Percentiles rank a stretch among this genome's conserved stretches.
Evolutionary conservation across 1,140 invertebrate species (phyloP).

Genomic region (Drosophila tsacasi): DNA sequence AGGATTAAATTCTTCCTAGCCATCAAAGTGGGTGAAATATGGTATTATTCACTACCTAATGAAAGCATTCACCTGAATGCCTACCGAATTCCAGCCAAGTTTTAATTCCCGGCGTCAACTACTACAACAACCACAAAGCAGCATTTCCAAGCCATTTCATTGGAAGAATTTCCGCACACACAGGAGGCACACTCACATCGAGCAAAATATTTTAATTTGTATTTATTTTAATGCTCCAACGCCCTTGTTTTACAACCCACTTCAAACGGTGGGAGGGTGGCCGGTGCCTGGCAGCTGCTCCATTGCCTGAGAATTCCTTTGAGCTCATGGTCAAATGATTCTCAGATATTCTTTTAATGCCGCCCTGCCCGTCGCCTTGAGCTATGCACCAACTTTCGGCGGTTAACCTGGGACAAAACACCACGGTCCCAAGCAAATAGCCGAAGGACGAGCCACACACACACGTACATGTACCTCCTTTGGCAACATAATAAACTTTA

Average conservation of each 20-base stretch:
- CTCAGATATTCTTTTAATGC: conserved; percentile 76
- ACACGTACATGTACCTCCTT: conserved; percentile 13
- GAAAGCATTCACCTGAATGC: conserved; percentile 37
- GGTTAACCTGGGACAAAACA: conserved; percentile 65
- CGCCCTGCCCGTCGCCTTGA: conserved; percentile 48
- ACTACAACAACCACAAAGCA: conserved; percentile 45
- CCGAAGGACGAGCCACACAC: conserved; percentile 19
- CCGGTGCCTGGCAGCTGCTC: conserved; percentile 7
- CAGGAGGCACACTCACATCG: conserved; percentile 6
- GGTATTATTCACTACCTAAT: conserved; percentile 30
- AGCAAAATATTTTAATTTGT: conserved; percentile 78
- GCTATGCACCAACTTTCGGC: conserved; percentile 73
- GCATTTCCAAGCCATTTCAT: conserved; percentile 74
- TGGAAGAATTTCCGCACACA: conserved; percentile 56
- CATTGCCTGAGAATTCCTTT: conserved; percentile 67
- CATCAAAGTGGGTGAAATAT: conserved; percentile 11
- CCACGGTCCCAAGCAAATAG: conserved; percentile 53
- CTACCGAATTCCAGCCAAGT: conserved; percentile 7
- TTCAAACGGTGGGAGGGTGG: conserved; percentile 34
- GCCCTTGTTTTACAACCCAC: conserved; percentile 61
- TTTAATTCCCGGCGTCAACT: conserved; percentile 56
- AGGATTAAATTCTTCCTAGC: neutral
- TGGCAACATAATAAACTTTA: conserved; percentile 73
- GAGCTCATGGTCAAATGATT: conserved; percentile 79
- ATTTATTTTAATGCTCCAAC: conserved; percentile 82